Conservation (phyloP, 2,797 vertebrate genomes). For the Crenuchus spilurus region DNA sequence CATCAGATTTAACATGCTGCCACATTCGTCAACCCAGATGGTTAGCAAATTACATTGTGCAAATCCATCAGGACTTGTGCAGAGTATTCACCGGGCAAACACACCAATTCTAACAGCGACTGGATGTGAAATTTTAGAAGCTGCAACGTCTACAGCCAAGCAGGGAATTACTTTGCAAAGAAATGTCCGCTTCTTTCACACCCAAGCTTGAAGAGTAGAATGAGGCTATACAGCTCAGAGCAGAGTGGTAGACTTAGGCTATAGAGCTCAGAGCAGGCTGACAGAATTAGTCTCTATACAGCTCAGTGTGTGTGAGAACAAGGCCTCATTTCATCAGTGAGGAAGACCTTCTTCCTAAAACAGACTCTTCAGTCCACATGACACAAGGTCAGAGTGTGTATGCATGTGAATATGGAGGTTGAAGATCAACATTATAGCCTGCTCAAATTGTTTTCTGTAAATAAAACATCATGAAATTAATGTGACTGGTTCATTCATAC, state of each 20-base stretch:
- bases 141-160: background rate
- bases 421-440: background rate
- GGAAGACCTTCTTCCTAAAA: constrained; percentile 24
- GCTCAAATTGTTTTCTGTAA: background rate
- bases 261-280: background rate
- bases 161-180: background rate
- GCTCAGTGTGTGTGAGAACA: constrained; percentile 16
- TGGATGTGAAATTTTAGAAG: background rate
- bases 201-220: background rate
- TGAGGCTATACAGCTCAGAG: background rate
- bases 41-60: no score
- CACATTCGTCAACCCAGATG: no score
- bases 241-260: background rate
- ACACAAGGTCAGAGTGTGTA: background rate
- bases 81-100: no score
- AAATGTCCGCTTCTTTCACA: background rate
- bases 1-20: no score
- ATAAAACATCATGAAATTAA: background rate
- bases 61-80: no score
- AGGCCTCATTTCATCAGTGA: constrained; percentile 10
- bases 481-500: no score
- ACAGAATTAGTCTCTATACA: background rate
- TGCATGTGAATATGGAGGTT: background rate
- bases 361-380: constrained; percentile 2
- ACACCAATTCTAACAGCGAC: background rate